Evolutionary conservation across 2,888 invertebrate genomes (phyloP).

Genomic region (Perithous albicinctus): DNA sequence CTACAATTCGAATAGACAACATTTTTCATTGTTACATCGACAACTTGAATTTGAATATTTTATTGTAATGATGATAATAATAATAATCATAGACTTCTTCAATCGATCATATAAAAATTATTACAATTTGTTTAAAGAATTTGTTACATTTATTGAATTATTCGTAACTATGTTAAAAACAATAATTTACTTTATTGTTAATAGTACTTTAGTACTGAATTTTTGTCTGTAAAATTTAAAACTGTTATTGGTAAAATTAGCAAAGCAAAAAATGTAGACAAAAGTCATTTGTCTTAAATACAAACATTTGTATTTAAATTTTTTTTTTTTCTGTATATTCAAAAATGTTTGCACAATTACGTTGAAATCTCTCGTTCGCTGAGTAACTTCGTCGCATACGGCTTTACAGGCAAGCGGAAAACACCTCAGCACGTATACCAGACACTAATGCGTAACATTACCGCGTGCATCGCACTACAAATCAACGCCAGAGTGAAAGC

Average conservation of each 20-base stretch:
- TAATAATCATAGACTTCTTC: background rate
- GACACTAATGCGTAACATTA: constrained; percentile 41
- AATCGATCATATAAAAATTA: background rate
- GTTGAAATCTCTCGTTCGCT: background rate
- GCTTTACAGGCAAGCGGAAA: background rate
- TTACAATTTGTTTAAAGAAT: background rate
- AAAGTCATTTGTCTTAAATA: too few relatives aligned
- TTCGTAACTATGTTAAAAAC: background rate
- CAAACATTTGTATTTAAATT: too few relatives aligned
- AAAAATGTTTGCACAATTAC: background rate
- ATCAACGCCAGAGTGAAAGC: constrained; percentile 29
- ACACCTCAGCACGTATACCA: background rate
- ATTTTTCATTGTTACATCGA: too few relatives aligned
- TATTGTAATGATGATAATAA: too few relatives aligned
- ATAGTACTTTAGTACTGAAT: background rate
- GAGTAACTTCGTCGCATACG: background rate
- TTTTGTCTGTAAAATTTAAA: too few relatives aligned
- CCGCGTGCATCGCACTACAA: constrained; percentile 15
- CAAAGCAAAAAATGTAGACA: too few relatives aligned
- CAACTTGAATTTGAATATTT: too few relatives aligned
- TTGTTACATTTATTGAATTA: background rate
- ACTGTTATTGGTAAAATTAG: too few relatives aligned
- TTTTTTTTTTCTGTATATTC: too few relatives aligned
- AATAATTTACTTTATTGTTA: background rate
- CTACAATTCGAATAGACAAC: too few relatives aligned